Conservation (phyloP, 2,888 invertebrate genomes). For the Nephrotoma guestfalica region DNA sequence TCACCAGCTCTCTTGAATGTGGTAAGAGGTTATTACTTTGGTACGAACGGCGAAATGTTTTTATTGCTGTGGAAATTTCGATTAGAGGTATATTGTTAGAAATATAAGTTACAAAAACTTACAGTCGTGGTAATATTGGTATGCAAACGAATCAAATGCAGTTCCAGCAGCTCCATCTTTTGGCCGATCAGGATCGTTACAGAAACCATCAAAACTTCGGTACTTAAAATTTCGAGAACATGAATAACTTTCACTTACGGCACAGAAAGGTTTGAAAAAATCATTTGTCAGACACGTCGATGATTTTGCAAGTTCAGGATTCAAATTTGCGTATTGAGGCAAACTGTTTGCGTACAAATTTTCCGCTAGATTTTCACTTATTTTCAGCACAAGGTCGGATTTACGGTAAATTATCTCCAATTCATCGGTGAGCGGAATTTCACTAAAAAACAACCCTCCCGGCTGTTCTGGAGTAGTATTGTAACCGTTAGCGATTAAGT, state of each 20-base stretch:
- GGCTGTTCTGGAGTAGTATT: background rate
- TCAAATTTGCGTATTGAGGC: background rate
- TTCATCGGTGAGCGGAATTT: background rate
- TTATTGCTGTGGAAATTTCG: background rate
- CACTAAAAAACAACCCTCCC: background rate
- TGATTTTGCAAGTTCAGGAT: background rate
- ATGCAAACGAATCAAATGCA: background rate
- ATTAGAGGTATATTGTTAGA: background rate
- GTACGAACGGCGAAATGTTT: background rate
- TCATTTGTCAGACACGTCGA: background rate
- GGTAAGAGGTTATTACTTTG: background rate
- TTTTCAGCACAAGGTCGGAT: background rate
- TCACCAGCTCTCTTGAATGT: background rate
- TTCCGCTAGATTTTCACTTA: background rate
- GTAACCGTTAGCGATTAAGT: background rate
- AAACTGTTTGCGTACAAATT: background rate
- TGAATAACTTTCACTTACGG: background rate
- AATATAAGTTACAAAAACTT: background rate
- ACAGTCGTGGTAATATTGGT: background rate
- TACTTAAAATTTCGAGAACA: background rate
- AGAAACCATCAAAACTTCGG: background rate
- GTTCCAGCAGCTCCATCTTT: background rate
- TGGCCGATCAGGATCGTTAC: background rate
- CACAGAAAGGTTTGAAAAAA: background rate
- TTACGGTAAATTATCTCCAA: background rate